These are phyloP conservation scores for Lagorchestes hirsutus DNA, from an alignment of 2,797 vertebrate species.

Conservation along the genomic window DNA sequence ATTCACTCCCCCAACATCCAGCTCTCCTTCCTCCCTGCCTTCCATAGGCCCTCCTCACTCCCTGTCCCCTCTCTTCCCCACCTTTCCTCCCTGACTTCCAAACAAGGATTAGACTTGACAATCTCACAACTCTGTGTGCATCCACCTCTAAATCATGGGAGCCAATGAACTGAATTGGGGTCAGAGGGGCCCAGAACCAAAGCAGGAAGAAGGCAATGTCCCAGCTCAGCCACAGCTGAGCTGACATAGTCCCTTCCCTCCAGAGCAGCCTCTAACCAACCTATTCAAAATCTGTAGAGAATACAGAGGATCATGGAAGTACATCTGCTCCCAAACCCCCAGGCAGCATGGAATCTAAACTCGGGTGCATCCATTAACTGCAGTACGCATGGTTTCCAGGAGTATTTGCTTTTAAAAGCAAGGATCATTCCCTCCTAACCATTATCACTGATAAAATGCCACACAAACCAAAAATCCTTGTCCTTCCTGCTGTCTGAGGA, in stretches of 20 bases:
- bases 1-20: background rate
- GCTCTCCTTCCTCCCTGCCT: background rate
- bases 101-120: background rate
- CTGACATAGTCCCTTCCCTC: background rate
- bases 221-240: background rate
- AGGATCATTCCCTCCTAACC: background rate
- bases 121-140: background rate
- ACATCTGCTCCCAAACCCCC: conserved; percentile 62
- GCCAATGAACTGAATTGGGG: background rate
- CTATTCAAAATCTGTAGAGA: conserved; percentile 45
- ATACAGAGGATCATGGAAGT: conserved; percentile 65
- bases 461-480: background rate
- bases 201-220: background rate
- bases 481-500: background rate
- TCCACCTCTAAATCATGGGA: background rate
- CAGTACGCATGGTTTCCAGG: background rate
- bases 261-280: conserved; percentile 1
- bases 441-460: background rate
- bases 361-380: background rate
- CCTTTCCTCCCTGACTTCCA: background rate
- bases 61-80: background rate
- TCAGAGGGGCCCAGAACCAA: background rate
- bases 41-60: background rate
- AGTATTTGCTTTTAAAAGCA: background rate
- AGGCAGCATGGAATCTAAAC: background rate